Evolutionary conservation across 2,113 vertebrate species (phyloP).

Genomic region (Natator depressus): DNA sequence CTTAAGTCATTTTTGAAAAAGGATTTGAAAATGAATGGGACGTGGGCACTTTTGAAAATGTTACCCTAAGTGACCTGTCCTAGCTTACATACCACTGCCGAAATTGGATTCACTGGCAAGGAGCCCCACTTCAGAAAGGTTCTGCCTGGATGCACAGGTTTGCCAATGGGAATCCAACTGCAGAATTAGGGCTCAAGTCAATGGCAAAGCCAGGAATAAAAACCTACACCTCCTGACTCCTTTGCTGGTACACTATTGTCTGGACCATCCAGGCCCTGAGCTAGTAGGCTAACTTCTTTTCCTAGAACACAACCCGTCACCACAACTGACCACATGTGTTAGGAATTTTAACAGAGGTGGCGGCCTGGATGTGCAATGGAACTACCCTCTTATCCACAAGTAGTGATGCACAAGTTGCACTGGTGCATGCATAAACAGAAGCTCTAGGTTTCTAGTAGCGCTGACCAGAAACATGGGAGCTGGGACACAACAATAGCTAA

Average conservation of each 20-base stretch:
- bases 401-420: neutral
- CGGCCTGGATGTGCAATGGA: neutral
- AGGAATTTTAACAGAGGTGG: neutral
- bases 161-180: neutral
- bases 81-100: neutral
- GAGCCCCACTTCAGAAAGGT: neutral
- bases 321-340: neutral
- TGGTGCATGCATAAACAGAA: neutral
- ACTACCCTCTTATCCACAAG: neutral
- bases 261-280: neutral
- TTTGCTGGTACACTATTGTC: neutral
- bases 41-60: neutral
- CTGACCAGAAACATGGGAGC: accelerated
- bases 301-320: accelerated
- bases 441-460: neutral
- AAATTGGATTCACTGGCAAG: neutral
- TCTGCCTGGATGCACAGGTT: neutral
- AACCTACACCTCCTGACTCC: accelerated
- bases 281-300: neutral
- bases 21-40: neutral
- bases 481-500: neutral
- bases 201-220: neutral
- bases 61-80: neutral
- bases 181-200: neutral
- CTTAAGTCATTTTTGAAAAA: neutral